Conservation (phyloP, 2,113 vertebrate genomes). For the Triplophysa siluroides region DNA sequence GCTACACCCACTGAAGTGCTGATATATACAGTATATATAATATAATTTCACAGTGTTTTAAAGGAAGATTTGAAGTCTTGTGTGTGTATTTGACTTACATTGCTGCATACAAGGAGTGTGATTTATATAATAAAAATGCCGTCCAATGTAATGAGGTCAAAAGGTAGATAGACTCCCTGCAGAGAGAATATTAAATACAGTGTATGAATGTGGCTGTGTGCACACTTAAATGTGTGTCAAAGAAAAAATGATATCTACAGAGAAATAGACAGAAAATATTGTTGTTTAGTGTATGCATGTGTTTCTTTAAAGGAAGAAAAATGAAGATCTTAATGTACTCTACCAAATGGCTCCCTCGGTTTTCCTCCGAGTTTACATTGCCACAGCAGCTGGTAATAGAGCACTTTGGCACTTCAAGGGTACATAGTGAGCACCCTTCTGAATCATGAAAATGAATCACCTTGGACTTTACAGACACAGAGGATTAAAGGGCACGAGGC, state of each 20-base stretch:
- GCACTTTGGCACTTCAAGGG: too few species aligned
- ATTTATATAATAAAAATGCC: background rate
- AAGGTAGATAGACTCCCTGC: background rate
- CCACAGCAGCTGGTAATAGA: too few species aligned
- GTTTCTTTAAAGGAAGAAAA: background rate
- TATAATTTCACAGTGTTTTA: background rate
- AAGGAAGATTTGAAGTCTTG: background rate
- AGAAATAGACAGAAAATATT: too few species aligned
- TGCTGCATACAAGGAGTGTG: background rate
- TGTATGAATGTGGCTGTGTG: background rate
- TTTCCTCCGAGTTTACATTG: too few species aligned
- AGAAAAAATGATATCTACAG: background rate
- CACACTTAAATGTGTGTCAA: background rate
- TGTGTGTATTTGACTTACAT: background rate
- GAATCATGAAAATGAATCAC: too few species aligned
- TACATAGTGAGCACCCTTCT: too few species aligned
- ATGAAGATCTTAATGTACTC: too few species aligned
- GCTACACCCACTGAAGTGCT: too few species aligned
- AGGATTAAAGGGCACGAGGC: too few species aligned
- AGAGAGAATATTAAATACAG: background rate
- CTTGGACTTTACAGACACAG: too few species aligned
- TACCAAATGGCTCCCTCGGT: too few species aligned
- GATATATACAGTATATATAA: too few species aligned
- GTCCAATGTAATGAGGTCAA: constrained; percentile 8
- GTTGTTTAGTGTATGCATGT: background rate